Percentiles rank a stretch among this genome's conserved stretches.
These are phyloP conservation scores for Ramphastos sulfuratus DNA, from an alignment of 2,113 vertebrate genomes.

Conservation along the genomic window DNA sequence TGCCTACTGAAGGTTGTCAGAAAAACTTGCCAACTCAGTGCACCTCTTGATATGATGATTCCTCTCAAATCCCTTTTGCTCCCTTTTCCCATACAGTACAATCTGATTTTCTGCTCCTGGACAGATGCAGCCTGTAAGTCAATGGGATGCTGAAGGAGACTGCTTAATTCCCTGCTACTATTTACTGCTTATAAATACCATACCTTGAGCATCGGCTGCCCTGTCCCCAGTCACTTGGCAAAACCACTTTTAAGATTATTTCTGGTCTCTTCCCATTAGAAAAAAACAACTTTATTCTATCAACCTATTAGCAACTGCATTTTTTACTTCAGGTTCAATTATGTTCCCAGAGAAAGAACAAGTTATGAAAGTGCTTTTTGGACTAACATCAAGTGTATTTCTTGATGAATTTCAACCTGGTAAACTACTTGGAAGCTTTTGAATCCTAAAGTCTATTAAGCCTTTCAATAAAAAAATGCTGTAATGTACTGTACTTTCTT, in stretches of 20 bases:
- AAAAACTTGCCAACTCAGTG: rapidly evolving
- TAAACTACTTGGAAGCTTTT: slow-evolving; percentile 28
- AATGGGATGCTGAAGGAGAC: not conserved
- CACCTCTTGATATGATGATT: not conserved
- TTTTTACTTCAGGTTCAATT: not conserved
- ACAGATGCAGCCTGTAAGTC: not conserved
- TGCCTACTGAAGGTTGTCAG: not conserved
- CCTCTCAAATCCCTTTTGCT: not conserved
- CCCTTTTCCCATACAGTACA: not conserved
- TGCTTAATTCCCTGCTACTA: not conserved
- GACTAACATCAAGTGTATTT: slow-evolving; percentile 27
- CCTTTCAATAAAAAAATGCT: not conserved
- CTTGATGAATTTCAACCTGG: slow-evolving; percentile 29
- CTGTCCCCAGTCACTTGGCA: not conserved
- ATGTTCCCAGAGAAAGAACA: not conserved
- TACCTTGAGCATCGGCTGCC: not conserved
- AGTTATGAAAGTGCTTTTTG: slow-evolving; percentile 23
- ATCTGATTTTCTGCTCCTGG: not conserved
- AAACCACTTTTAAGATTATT: not conserved
- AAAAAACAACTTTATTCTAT: not conserved
- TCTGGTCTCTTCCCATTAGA: not conserved
- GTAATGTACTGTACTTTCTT: not conserved
- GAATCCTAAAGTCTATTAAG: not conserved
- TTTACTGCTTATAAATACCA: not conserved
- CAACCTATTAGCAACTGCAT: not conserved